Base-by-base conservation (phyloP, 2,888 invertebrate genomes). In the Diarsia brunnea region DNA sequence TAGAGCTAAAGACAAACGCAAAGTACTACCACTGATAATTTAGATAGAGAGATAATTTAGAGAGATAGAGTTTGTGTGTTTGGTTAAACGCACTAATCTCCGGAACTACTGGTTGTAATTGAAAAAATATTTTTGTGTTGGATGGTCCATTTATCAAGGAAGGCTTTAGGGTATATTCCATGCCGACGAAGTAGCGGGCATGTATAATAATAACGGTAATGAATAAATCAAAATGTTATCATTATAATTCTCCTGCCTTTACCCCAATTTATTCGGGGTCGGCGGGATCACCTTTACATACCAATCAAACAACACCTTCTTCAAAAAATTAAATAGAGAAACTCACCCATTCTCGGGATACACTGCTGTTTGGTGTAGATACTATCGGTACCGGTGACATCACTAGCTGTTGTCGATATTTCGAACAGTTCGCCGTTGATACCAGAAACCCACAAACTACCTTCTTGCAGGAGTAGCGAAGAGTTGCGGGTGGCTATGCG, bases 301-400 rank as follows among this genome's bases (percentile, higher is more conserved):
- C 19, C 7, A 49, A 8, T 49, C 8, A 19, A 19, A 49, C 49
- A 49, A 7, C 49, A 49, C 19, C 49, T 49, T 3, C 51, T 53
- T 53, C 10, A 53, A 24, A 55, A n/a, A 12, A 2, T 7, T 55
- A 55, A 55, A 12, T 53, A 24, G n/a, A 24, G 31, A 53, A 31
- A 24, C 43, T 65, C 60, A 84, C 83, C 83, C 83, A 84, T 84
- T 49, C 63, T 45, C 1, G 19, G 47, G 0, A 82, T 61, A 61
- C 83, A 84, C 47, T 58, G 58, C 49, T 84, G 83, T 10, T 73
- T 58, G 8, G 67, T 79, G 19, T 55, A 84, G 24, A 68, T 51
- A 31, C 82, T 74, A 14, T 68, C 51, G 4, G 16, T 19, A 7
- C 45, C 31, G 14, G 63, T 69, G 12, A 84, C 21, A 8, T 70